A percentile compares a stretch with the other conserved stretches of the same genome.
phyloP scores from a whole-genome alignment of 2,888 invertebrate genomes.

The Meandrusa payeni region DNA sequence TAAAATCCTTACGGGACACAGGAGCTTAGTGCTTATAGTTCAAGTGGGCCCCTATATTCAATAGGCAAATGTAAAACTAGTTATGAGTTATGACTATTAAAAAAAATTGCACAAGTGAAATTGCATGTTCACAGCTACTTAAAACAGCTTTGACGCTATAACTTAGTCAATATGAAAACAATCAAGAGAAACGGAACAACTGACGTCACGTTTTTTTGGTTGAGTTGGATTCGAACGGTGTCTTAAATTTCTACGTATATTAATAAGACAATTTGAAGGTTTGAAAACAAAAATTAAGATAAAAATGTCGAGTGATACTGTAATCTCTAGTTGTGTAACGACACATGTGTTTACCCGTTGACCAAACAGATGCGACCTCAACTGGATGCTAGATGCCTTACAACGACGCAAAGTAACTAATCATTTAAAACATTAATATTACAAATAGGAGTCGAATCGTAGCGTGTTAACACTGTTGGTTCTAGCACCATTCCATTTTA shows the following conservation, averaged over 20 bases:
- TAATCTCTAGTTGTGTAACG: constrained; percentile 67
- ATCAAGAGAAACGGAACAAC: constrained; percentile 53
- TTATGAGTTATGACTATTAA: constrained; percentile 79
- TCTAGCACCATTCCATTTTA: constrained; percentile 82
- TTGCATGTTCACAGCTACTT: constrained; percentile 77
- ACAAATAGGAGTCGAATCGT: constrained; percentile 80
- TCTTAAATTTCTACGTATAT: constrained; percentile 66
- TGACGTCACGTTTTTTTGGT: constrained; percentile 59
- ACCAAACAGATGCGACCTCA: constrained; percentile 67
- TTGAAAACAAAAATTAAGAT: constrained; percentile 64
- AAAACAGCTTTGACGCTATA: constrained; percentile 64
- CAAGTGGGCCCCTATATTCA: constrained; percentile 77
- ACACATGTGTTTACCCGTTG: constrained; percentile 54
- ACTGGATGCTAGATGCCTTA: constrained; percentile 77
- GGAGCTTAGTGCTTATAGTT: constrained; percentile 61
- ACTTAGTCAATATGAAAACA: constrained; percentile 51
- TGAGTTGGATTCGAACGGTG: constrained; percentile 66
- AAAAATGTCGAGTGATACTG: constrained; percentile 79
- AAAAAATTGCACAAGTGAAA: constrained; percentile 80
- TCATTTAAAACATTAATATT: constrained; percentile 74
- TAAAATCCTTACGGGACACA: constrained; percentile 54
- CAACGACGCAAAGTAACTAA: constrained; percentile 75
- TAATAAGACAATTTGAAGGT: constrained; percentile 73
- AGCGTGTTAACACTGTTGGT: constrained; percentile 80
- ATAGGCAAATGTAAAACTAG: constrained; percentile 77